Conservation (phyloP, 2,888 invertebrate species). For the Mesochorus sp. region DNA sequence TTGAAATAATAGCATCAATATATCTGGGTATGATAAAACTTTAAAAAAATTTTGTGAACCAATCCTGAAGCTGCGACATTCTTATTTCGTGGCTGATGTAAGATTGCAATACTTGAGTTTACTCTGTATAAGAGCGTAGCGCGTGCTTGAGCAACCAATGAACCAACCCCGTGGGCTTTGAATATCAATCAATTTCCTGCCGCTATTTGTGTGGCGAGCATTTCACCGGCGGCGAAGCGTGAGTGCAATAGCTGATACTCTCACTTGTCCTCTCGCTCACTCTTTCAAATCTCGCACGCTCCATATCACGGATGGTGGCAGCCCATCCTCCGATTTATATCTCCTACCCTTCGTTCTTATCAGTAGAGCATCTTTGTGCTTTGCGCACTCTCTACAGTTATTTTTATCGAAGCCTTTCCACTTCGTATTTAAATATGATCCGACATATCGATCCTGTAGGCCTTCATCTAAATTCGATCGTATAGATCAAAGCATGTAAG, state of each 20-base stretch:
- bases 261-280: slow-evolving; percentile 35
- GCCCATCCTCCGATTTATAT: not conserved
- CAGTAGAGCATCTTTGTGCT: not conserved
- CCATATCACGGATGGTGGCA: not conserved
- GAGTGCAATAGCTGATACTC: slow-evolving; percentile 78
- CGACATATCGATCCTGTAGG: no score
- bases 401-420: no score
- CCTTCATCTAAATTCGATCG: no score
- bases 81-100: slow-evolving; percentile 1
- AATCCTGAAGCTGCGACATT: not conserved
- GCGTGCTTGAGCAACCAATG: slow-evolving; percentile 21
- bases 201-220: slow-evolving; percentile 76
- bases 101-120: not conserved
- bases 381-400: not conserved
- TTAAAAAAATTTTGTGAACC: slow-evolving; percentile 49
- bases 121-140: slow-evolving; percentile 7
- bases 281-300: not conserved
- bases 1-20: no score
- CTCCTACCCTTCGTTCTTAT: not conserved
- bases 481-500: no score
- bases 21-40: slow-evolving; percentile 66
- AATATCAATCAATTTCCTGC: slow-evolving; percentile 80
- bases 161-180: slow-evolving; percentile 75
- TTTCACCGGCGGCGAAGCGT: slow-evolving; percentile 75
- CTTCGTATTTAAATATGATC: no score